Percentiles rank a stretch among this genome's conserved stretches.
Evolutionary conservation across 1,140 invertebrate genomes (phyloP).

Genomic region (Nylanderia fulva): DNA sequence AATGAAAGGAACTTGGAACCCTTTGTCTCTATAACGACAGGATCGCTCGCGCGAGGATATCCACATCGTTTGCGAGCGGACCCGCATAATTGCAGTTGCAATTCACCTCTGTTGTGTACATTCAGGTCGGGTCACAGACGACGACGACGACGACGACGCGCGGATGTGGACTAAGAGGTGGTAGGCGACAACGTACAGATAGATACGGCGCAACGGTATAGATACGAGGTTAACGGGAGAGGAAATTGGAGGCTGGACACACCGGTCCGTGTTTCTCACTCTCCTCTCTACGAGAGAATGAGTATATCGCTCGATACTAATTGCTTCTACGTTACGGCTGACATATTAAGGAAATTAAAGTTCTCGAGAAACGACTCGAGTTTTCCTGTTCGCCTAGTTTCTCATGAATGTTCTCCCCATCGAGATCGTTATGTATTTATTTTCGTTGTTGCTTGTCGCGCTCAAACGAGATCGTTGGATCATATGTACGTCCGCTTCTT

Average conservation of each 20-base stretch:
- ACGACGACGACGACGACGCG: slow-evolving; percentile 65
- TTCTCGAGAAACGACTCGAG: slow-evolving; percentile 63
- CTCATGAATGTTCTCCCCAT: slow-evolving; percentile 30
- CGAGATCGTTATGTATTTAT: background rate
- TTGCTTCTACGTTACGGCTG: slow-evolving; percentile 71
- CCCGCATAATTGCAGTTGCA: slow-evolving; percentile 72
- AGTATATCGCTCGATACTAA: slow-evolving; percentile 77
- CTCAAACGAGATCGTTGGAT: slow-evolving; percentile 21
- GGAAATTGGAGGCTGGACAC: slow-evolving; percentile 76
- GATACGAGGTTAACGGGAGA: slow-evolving; percentile 74
- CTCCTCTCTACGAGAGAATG: slow-evolving; percentile 18
- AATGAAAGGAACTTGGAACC: slow-evolving; percentile 40
- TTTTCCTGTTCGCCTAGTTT: slow-evolving; percentile 68
- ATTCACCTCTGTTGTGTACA: slow-evolving; percentile 74
- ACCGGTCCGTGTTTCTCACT: slow-evolving; percentile 58
- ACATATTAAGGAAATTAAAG: slow-evolving; percentile 80
- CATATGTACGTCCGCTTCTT: background rate
- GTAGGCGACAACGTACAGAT: slow-evolving; percentile 70
- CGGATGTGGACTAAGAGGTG: slow-evolving; percentile 41
- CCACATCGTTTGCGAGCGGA: slow-evolving; percentile 62
- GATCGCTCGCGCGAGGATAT: slow-evolving; percentile 28
- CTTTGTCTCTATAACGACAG: slow-evolving; percentile 52
- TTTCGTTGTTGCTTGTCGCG: slow-evolving; percentile 11
- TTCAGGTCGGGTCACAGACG: slow-evolving; percentile 72
- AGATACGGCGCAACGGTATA: slow-evolving; percentile 70